Percentiles rank a stretch among this genome's conserved stretches.
Evolutionary conservation across 2,888 invertebrate genomes (phyloP).

Genomic region (Myopa tessellatipennis): DNA sequence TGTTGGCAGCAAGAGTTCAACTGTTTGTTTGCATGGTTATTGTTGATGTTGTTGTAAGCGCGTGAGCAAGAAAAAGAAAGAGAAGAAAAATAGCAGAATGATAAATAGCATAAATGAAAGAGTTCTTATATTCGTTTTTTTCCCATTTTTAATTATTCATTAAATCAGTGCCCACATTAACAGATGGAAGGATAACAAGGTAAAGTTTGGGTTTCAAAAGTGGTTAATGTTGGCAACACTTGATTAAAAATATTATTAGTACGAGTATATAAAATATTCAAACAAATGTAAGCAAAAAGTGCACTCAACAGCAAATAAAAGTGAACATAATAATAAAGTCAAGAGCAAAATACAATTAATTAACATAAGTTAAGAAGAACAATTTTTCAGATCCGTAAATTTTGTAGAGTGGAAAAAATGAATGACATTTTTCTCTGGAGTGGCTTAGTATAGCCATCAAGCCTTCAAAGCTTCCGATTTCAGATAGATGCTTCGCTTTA

Average conservation of each 20-base stretch:
- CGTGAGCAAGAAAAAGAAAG: slow-evolving; percentile 23
- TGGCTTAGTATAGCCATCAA: too few species aligned
- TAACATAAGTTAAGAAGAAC: too few species aligned
- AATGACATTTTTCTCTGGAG: too few species aligned
- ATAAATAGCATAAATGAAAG: slow-evolving; percentile 23
- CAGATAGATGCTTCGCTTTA: too few species aligned
- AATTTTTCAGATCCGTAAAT: too few species aligned
- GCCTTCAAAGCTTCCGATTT: too few species aligned
- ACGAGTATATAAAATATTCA: neutral
- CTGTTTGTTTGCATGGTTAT: slow-evolving; percentile 21
- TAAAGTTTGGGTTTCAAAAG: too few species aligned
- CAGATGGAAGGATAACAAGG: too few species aligned
- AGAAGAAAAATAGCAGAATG: slow-evolving; percentile 14
- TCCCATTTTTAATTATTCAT: neutral
- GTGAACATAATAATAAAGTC: neutral
- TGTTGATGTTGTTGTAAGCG: slow-evolving; percentile 20
- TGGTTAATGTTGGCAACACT: neutral
- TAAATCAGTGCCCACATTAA: neutral
- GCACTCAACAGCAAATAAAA: neutral
- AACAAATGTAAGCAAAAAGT: neutral
- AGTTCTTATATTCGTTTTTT: neutral
- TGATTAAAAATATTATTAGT: too few species aligned
- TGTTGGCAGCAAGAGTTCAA: slow-evolving; percentile 13
- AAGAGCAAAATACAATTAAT: neutral
- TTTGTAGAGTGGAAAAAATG: too few species aligned